A percentile compares a stretch with the other conserved stretches of the same genome.
Evolutionary conservation across 2,113 vertebrate species (phyloP).

Genomic region (Pithys albifrons): DNA sequence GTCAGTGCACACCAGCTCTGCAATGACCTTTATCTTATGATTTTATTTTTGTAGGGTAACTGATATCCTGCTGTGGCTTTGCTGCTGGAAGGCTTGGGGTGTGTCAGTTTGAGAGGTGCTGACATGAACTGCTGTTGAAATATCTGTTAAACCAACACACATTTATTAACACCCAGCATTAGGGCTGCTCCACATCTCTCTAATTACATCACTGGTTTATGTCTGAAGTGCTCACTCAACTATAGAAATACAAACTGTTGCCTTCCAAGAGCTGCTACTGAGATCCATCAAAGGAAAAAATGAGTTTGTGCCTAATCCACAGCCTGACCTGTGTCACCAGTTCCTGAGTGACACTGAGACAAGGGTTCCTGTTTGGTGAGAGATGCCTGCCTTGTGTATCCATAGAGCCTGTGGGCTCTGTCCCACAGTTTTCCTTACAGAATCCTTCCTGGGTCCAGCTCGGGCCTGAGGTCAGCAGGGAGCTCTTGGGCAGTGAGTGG

Average conservation of each 20-base stretch:
- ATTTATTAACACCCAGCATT: neutral
- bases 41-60: neutral
- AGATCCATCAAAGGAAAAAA: neutral
- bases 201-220: constrained; percentile 39
- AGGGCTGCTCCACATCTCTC: neutral
- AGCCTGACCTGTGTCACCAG: neutral
- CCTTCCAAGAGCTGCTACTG: neutral
- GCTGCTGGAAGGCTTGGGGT: neutral
- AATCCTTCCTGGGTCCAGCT: neutral
- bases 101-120: neutral
- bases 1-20: neutral
- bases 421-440: neutral
- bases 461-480: neutral
- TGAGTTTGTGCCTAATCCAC: neutral
- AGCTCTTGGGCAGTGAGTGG: neutral
- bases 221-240: constrained; percentile 25
- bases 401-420: neutral
- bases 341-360: neutral
- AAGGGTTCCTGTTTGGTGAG: neutral
- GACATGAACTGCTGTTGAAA: neutral
- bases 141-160: constrained; percentile 16
- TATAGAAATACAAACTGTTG: neutral
- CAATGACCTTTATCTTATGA: neutral
- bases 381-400: neutral
- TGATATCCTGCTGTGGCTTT: neutral